phyloP scores from a whole-genome alignment of 2,888 invertebrate species.

The Mactromeris polynyma region DNA sequence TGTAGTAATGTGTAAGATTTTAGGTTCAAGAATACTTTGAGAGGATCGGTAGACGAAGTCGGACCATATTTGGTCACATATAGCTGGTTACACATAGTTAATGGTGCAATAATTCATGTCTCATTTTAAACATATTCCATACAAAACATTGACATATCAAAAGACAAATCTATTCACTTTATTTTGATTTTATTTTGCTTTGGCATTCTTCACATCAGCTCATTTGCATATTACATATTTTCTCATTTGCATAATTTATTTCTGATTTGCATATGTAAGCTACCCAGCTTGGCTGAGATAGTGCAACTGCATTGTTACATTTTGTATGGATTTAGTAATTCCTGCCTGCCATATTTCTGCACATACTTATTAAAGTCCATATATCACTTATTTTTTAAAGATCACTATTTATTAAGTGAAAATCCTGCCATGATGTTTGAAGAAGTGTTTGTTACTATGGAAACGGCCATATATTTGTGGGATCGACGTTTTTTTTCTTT shows the following conservation, averaged over 20 bases:
- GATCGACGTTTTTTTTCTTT: constrained; percentile 9
- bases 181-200: constrained; percentile 15
- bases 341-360: constrained; percentile 51
- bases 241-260: constrained; percentile 24
- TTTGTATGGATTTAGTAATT: constrained; percentile 36
- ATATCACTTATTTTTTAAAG: constrained; percentile 46
- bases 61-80: not conserved
- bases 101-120: constrained; percentile 61
- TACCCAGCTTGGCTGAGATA: constrained; percentile 38
- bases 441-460: constrained; percentile 2
- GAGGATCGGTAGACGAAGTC: not conserved
- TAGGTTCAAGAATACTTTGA: not conserved
- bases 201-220: constrained; percentile 12
- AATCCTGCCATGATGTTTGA: constrained; percentile 60
- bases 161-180: constrained; percentile 8
- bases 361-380: constrained; percentile 37
- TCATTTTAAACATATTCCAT: constrained; percentile 39
- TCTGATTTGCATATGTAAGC: constrained; percentile 18
- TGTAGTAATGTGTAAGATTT: no score
- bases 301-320: not conserved
- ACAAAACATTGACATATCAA: constrained; percentile 48
- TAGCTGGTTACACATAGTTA: constrained; percentile 33
- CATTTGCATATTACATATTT: constrained; percentile 30
- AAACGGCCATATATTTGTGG: constrained; percentile 22
- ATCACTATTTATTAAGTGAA: constrained; percentile 56